Conservation (phyloP, 2,888 invertebrate species). For the Mesochorus sp. region DNA sequence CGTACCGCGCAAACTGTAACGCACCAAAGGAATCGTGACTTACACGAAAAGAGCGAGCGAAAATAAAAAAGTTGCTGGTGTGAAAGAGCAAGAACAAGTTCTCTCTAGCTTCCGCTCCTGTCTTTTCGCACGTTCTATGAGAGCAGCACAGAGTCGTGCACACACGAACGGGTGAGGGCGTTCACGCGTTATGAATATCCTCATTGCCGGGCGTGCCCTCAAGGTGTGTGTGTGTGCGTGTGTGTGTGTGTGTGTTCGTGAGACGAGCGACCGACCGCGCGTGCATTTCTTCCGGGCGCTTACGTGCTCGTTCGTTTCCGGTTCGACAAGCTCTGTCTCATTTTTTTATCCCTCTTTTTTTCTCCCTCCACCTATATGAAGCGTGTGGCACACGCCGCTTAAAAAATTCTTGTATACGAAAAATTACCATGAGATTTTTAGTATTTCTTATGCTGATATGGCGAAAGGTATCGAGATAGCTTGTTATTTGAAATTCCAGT, state of each 20-base stretch:
- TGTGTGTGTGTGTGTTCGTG: too few species aligned
- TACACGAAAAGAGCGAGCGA: conserved; percentile 7
- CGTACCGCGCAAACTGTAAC: conserved; percentile 40
- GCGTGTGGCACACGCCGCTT: neutral
- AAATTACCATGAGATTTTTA: neutral
- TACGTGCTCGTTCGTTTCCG: conserved; percentile 71
- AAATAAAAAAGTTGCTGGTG: neutral
- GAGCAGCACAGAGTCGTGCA: conserved; percentile 64
- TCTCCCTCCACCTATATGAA: neutral
- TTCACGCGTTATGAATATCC: conserved; percentile 75
- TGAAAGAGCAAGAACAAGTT: conserved; percentile 15
- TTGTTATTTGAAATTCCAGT: neutral
- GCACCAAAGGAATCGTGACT: conserved; percentile 47
- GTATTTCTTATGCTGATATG: neutral
- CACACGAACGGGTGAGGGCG: conserved; percentile 72
- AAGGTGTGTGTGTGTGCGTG: conserved; percentile 42
- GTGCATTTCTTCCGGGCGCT: conserved; percentile 71
- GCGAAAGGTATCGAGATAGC: neutral
- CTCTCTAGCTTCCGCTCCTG: conserved; percentile 59
- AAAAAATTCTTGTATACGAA: conserved; percentile 19
- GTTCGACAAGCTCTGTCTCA: conserved; percentile 34
- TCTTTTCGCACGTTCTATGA: conserved; percentile 69
- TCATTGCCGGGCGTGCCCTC: conserved; percentile 59
- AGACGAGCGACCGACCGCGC: conserved; percentile 68
- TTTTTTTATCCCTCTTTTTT: neutral